Conservation (phyloP, 1,140 invertebrate species). For the Dreissena polymorpha region DNA sequence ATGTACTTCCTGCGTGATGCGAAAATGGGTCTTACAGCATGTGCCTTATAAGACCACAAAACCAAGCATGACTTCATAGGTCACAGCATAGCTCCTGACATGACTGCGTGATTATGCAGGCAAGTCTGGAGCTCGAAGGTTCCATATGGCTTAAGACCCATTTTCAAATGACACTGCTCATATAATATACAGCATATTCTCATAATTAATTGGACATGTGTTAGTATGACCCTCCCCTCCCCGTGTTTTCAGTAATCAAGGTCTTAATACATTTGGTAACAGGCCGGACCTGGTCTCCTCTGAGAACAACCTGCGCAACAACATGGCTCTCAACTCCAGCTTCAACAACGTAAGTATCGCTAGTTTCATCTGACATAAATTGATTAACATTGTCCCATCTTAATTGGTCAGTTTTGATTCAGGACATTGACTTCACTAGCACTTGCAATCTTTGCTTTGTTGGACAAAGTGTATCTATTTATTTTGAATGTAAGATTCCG, state of each 20-base stretch:
- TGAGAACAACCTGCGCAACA: constrained; percentile 41
- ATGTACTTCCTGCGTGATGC: too few species aligned
- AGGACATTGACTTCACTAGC: too few species aligned
- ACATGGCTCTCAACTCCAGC: constrained; percentile 41
- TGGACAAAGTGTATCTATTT: too few species aligned
- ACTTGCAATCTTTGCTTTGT: too few species aligned
- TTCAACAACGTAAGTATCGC: constrained; percentile 53
- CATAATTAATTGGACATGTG: not conserved
- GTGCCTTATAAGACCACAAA: too few species aligned
- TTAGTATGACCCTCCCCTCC: not conserved
- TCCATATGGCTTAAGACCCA: not conserved
- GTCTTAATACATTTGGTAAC: constrained; percentile 37
- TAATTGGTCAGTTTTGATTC: too few species aligned
- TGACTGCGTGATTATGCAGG: not conserved
- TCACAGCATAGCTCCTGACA: too few species aligned
- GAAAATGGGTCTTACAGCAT: too few species aligned
- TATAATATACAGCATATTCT: not conserved
- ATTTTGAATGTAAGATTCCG: too few species aligned
- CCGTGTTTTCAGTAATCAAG: constrained; percentile 41
- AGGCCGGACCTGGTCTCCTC: constrained; percentile 49
- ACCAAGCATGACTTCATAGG: too few species aligned
- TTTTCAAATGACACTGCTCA: not conserved
- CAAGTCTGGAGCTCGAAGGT: not conserved
- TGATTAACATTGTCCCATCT: too few species aligned
- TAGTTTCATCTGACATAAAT: too few species aligned